These are phyloP conservation scores for Sarotherodon lohbergeri DNA, from an alignment of 2,113 vertebrate species.

Conservation along the genomic window DNA sequence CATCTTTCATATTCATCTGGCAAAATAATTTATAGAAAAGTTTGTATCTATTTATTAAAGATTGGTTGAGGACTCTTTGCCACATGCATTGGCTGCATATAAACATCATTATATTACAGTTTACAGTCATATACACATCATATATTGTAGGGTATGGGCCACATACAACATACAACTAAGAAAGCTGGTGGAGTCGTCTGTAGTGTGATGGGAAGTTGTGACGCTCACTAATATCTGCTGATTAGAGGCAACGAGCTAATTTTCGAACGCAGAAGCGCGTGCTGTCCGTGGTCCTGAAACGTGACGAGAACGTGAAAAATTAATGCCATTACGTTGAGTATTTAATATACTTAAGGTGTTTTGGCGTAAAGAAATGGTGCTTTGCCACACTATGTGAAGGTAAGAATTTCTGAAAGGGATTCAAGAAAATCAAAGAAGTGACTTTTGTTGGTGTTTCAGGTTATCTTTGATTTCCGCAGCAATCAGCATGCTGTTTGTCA, in stretches of 20 bases:
- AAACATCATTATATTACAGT: neutral
- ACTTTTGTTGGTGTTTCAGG: neutral
- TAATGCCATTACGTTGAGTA: neutral
- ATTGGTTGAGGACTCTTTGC: neutral
- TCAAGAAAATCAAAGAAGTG: neutral
- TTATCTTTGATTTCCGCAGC: neutral
- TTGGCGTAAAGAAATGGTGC: neutral
- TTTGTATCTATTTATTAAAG: neutral
- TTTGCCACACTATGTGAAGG: too few relatives aligned
- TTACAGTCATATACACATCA: neutral
- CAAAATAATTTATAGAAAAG: neutral
- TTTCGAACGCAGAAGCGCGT: neutral
- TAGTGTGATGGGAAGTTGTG: neutral
- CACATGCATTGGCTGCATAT: neutral
- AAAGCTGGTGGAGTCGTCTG: neutral
- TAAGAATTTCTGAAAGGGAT: neutral
- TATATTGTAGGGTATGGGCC: neutral
- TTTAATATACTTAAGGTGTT: neutral
- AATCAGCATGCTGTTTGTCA: neutral
- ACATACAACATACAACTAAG: neutral
- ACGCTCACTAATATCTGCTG: neutral
- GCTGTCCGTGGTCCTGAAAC: neutral
- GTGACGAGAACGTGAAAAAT: neutral
- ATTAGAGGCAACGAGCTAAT: neutral
- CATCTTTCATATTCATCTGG: neutral